Percentiles rank a stretch among this genome's conserved stretches.
Conservation (phyloP, 2,797 vertebrate species). For the Argyrosomus regius region DNA sequence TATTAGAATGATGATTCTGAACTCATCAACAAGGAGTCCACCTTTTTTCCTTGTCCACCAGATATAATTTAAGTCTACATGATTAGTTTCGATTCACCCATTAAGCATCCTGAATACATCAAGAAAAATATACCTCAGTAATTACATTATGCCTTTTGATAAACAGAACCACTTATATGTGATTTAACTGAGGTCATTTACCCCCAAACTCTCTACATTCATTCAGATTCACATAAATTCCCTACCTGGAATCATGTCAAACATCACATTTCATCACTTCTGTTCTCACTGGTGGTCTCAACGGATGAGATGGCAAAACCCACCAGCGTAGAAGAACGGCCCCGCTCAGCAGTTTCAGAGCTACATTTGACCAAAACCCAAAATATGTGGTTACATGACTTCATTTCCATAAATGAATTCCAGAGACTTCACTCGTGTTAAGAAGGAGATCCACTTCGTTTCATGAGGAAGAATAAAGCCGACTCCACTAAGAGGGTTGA, state of each 20-base stretch:
- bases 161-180: background rate
- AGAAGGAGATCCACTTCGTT: conserved; percentile 52
- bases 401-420: conserved; percentile 69
- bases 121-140: background rate
- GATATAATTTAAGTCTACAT: background rate
- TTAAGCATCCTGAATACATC: background rate
- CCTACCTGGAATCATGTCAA: conserved; percentile 40
- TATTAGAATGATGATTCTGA: background rate
- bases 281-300: conserved; percentile 38
- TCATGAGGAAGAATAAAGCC: conserved; percentile 36
- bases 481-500: conserved; percentile 53
- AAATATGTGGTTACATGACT: conserved; percentile 42
- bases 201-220: background rate
- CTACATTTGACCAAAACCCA: conserved; percentile 33
- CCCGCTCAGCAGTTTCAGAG: conserved; percentile 52
- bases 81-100: background rate
- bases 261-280: conserved; percentile 26
- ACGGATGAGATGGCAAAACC: conserved; percentile 25
- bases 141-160: background rate
- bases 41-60: background rate
- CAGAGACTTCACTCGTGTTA: conserved; percentile 53
- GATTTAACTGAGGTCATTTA: background rate
- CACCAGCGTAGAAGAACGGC: conserved; percentile 10
- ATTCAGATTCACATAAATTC: background rate
- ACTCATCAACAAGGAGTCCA: background rate